Evolutionary conservation across 2,888 invertebrate species (phyloP).

Genomic region (Macaria liturata): DNA sequence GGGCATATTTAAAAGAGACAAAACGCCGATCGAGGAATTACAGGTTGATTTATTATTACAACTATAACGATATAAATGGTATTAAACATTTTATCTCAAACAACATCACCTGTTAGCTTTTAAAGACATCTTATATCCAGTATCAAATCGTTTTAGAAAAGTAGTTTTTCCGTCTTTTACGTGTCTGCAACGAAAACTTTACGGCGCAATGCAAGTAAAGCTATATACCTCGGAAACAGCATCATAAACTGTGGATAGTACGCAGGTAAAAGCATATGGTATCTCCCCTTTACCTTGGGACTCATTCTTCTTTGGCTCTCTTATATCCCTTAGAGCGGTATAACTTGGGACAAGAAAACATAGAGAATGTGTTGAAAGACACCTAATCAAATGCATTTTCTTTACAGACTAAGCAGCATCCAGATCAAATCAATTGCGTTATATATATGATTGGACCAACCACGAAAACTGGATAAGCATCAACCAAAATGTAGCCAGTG

Average conservation of each 20-base stretch:
- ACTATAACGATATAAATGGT: neutral
- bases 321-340: slow-evolving; percentile 54
- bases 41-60: neutral
- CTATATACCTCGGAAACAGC: slow-evolving; percentile 19
- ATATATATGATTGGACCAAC: too few relatives aligned
- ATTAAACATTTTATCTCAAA: neutral
- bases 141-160: slow-evolving; percentile 9
- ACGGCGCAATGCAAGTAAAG: slow-evolving; percentile 26
- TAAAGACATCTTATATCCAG: slow-evolving; percentile 3
- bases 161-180: slow-evolving; percentile 24
- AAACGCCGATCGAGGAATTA: neutral
- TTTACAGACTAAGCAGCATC: too few relatives aligned
- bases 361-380: too few relatives aligned
- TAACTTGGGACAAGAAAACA: slow-evolving; percentile 42
- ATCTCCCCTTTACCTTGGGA: slow-evolving; percentile 60
- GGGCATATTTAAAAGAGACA: neutral
- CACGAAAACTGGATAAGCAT: too few relatives aligned
- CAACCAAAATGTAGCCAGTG: too few relatives aligned
- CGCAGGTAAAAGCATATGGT: slow-evolving; percentile 32
- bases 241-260: slow-evolving; percentile 29
- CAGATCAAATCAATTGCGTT: too few relatives aligned
- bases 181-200: slow-evolving; percentile 24
- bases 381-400: too few relatives aligned
- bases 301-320: slow-evolving; percentile 51
- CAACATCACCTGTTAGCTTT: slow-evolving; percentile 5